Percentiles rank a stretch among this genome's conserved stretches.
Evolutionary conservation across 2,888 invertebrate genomes (phyloP).

Genomic region (Sthenelais limicola): DNA sequence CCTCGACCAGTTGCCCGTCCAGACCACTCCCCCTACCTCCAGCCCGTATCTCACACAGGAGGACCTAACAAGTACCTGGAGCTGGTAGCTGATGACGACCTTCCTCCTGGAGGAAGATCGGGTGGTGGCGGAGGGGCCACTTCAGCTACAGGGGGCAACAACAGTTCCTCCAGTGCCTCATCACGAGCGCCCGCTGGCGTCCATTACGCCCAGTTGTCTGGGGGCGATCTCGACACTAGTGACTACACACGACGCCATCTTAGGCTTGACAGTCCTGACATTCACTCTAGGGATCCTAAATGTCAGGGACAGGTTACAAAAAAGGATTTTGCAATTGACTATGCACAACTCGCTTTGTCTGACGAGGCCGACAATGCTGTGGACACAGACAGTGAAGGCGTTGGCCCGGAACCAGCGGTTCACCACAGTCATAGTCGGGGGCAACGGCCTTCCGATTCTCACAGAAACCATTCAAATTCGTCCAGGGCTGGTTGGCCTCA

Average conservation of each 20-base stretch:
- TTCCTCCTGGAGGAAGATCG: too few species aligned
- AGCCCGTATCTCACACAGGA: conserved; percentile 13
- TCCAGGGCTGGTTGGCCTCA: conserved; percentile 7
- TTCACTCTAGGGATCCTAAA: too few species aligned
- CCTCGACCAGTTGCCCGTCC: too few species aligned
- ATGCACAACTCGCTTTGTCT: conserved; percentile 10
- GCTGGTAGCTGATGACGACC: conserved; percentile 31
- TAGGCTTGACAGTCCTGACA: conserved; percentile 16
- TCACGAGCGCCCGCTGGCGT: not conserved
- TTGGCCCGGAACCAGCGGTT: too few species aligned
- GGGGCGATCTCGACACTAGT: conserved; percentile 19
- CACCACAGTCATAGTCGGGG: too few species aligned
- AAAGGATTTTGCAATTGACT: not conserved
- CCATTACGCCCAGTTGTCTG: conserved; percentile 1
- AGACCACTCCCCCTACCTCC: conserved; percentile 32
- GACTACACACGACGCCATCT: too few species aligned
- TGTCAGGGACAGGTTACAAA: not conserved
- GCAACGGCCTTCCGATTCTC: not conserved
- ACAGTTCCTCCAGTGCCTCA: not conserved
- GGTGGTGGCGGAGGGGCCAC: not conserved
- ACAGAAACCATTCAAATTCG: not conserved
- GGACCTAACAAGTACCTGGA: conserved; percentile 40
- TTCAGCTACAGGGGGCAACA: not conserved
- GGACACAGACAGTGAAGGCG: conserved; percentile 24
- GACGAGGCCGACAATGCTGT: conserved; percentile 3